Conservation (phyloP, 1,140 invertebrate genomes). For the Brevipalpus yothersi region DNA sequence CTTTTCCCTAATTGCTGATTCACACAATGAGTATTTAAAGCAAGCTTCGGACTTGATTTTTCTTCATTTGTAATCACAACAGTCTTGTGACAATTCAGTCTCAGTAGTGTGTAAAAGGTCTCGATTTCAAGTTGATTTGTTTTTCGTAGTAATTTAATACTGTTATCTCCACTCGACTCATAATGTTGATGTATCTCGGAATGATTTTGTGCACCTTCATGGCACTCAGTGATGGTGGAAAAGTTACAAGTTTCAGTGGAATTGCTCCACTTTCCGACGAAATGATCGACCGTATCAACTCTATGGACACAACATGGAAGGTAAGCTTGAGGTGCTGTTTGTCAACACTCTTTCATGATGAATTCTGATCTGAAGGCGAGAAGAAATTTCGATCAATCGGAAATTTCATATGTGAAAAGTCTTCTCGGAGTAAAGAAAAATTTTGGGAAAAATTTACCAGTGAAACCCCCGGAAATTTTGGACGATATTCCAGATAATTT, state of each 20-base stretch:
- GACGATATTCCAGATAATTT: constrained; percentile 38
- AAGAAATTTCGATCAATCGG: neutral
- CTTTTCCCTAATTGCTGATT: too few species aligned
- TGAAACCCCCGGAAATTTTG: constrained; percentile 17
- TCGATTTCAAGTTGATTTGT: too few species aligned
- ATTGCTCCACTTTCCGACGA: constrained; percentile 12
- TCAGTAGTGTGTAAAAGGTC: too few species aligned
- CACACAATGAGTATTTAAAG: too few species aligned
- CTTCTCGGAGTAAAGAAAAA: constrained; percentile 39
- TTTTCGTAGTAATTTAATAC: too few species aligned
- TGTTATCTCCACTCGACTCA: too few species aligned
- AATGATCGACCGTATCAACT: constrained; percentile 23
- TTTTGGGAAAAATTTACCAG: constrained; percentile 25
- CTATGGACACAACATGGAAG: constrained; percentile 35
- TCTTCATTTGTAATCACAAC: too few species aligned
- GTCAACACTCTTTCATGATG: neutral
- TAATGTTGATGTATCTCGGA: too few species aligned
- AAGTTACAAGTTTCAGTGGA: neutral
- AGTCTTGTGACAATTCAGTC: too few species aligned
- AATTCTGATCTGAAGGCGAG: neutral
- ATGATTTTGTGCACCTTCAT: too few species aligned
- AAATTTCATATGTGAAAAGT: constrained; percentile 29
- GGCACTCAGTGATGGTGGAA: too few species aligned
- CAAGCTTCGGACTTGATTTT: too few species aligned
- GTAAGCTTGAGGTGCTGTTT: constrained; percentile 5